Evolutionary conservation across 2,113 vertebrate genomes (phyloP), one percentile per base, ranked within the genome.

Genomic region (Mesembrinibis cayennensis): DNA sequence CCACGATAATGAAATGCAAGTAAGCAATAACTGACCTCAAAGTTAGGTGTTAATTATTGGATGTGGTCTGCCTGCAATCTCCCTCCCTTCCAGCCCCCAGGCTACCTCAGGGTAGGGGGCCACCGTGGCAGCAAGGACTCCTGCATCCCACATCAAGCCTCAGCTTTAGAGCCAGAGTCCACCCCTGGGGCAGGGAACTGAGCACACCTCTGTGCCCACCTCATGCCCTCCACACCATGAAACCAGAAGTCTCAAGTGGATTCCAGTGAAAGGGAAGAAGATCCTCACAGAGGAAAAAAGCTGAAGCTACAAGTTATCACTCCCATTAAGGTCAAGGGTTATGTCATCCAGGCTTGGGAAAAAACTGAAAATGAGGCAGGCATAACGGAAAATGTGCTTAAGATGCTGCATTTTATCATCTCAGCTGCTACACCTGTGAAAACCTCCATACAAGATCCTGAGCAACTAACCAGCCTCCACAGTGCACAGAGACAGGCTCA

Each of bases 1-100:
- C 94, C 78, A 88, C 3, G 27, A 95, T 98, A 97, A 97, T 97
- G 96, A 97, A 96, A 97, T 90, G 93, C 95, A 97, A 96, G 95
- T 81, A 96, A 97, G 95, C 96, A 94, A 86, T 96, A 97, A 94
- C 93, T 95, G 94, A 97, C 91, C 96, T 88, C 91, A 90, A 38
- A 97, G 92, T 92, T 84, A 96, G 95, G 92, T 94, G 96, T 96
- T 98, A 96, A 96, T 96, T 96, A 93, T 32, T 91, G 74, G 63
- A 94, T 65, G 56, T 90, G 88, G 95, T 82, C 88, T 94, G 77
- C 61, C 70, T 95, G 82, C 90, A 83, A 29, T 23, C 38, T 78
- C 89, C 34, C 47, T 73, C 67, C 47, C 45, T 92, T 77, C 78
- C 85, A 71, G 13, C 3, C 44, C 86, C 47, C 49, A 74, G 58